Base-by-base conservation (phyloP, 2,797 vertebrate species). In the Monodelphis domestica region DNA sequence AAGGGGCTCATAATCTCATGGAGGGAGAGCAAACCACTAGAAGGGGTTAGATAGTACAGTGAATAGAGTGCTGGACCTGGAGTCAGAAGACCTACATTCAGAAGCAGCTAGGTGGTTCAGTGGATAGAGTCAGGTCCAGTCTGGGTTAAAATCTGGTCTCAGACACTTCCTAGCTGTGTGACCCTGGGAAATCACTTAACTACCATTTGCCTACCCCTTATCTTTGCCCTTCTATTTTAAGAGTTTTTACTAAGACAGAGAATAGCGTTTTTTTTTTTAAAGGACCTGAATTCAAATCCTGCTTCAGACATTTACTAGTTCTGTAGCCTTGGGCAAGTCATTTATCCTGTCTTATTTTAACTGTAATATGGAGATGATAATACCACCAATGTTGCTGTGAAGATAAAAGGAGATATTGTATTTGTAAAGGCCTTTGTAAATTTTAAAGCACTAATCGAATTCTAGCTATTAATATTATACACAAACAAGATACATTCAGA, bases 61-160 rank as follows among this genome's bases (percentile, higher is more conserved):
- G 95, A 45, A 95, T 95, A 95, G 21, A 88, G 54, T 57, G 91
- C 52, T 95, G 55, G 94, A 94, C 63, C 54, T 90, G 29, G 53
- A 94, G 52, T 55, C 93, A 87, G 51, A 52, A 52, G 92, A n/a
- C n/a, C n/a, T n/a, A n/a, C n/a, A n/a, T n/a, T n/a, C n/a, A n/a
- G n/a, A n/a, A n/a, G n/a, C n/a, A n/a, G n/a, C n/a, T n/a, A n/a
- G n/a, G n/a, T n/a, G n/a, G n/a, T n/a, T n/a, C n/a, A n/a, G n/a
- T n/a, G n/a, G n/a, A n/a, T n/a, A n/a, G n/a, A n/a, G n/a, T n/a
- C n/a, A n/a, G n/a, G n/a, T n/a, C n/a, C n/a, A n/a, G n/a, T n/a
- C n/a, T n/a, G n/a, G n/a, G n/a, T n/a, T n/a, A n/a, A n/a, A n/a
- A n/a, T n/a, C n/a, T n/a, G n/a, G n/a, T n/a, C n/a, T n/a, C n/a